A percentile compares a stretch with the other conserved stretches of the same genome.
phyloP scores from a whole-genome alignment of 2,113 vertebrate species.

The Ceyx margarethae region DNA sequence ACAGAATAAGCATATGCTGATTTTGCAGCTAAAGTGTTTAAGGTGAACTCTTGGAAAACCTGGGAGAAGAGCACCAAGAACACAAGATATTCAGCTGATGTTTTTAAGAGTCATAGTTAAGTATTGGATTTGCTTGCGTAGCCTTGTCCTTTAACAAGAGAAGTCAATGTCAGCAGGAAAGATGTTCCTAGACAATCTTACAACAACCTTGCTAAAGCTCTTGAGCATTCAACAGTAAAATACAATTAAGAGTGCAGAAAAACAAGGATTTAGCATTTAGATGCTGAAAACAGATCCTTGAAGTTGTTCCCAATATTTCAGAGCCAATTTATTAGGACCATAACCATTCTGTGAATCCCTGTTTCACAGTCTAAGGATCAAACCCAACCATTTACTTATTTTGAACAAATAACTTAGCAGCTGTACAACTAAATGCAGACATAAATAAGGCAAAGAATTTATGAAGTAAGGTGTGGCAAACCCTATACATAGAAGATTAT shows the following conservation, averaged over 20 bases:
- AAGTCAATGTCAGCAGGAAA: neutral
- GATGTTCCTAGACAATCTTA: neutral
- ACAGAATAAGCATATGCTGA: neutral
- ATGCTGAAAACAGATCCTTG: slow-evolving; percentile 4
- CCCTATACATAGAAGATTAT: slow-evolving; percentile 62
- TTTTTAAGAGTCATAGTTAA: neutral
- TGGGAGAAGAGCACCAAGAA: neutral
- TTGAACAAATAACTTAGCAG: slow-evolving; percentile 76
- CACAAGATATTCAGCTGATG: neutral
- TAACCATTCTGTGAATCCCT: neutral
- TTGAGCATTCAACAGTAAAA: slow-evolving; percentile 4
- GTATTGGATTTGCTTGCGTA: neutral
- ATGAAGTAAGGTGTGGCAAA: slow-evolving; percentile 79
- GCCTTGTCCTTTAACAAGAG: neutral
- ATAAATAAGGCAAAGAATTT: slow-evolving; percentile 82
- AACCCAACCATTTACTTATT: slow-evolving; percentile 72
- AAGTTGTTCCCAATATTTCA: slow-evolving; percentile 20
- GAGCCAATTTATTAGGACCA: neutral
- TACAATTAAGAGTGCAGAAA: neutral
- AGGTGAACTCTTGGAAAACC: neutral
- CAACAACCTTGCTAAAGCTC: neutral
- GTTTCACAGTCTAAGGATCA: slow-evolving; percentile 84
- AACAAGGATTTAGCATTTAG: neutral
- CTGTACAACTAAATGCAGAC: slow-evolving; percentile 76
- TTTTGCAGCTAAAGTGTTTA: neutral